Evolutionary conservation across 2,888 invertebrate genomes (phyloP).

Genomic region (Ganaspis brasiliensis): DNA sequence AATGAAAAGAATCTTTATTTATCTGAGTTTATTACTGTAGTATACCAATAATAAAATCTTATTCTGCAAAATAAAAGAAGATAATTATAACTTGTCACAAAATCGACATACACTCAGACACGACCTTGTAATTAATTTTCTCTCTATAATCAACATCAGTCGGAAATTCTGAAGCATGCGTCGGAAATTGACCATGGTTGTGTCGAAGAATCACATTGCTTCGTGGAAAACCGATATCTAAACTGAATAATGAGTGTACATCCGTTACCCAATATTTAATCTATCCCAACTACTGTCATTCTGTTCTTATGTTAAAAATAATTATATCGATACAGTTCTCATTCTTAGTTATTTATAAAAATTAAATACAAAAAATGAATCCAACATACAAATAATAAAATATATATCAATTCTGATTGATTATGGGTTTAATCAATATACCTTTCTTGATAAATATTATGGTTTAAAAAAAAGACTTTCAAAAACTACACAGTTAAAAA

Average conservation of each 20-base stretch:
- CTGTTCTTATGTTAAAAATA: neutral
- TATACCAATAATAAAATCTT: neutral
- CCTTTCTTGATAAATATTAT: too few relatives aligned
- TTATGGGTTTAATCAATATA: too few relatives aligned
- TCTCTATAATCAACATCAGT: conserved; percentile 21
- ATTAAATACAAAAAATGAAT: too few relatives aligned
- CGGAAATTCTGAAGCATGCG: conserved; percentile 25
- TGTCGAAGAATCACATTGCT: conserved; percentile 15
- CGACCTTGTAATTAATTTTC: conserved; percentile 23
- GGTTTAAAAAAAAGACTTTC: too few relatives aligned
- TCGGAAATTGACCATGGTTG: conserved; percentile 19
- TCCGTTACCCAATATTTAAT: neutral
- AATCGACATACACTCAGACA: neutral
- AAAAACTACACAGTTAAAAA: too few relatives aligned
- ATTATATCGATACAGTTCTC: too few relatives aligned
- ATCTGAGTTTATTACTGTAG: too few relatives aligned
- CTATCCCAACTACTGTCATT: neutral
- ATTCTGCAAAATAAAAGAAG: neutral
- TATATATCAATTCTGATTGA: too few relatives aligned
- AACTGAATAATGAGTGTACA: neutral
- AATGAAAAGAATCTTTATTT: too few relatives aligned
- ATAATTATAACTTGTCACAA: conserved; percentile 25
- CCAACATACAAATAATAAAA: too few relatives aligned
- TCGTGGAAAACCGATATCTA: conserved; percentile 23
- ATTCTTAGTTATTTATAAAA: too few relatives aligned